A percentile compares a stretch with the other conserved stretches of the same genome.
Evolutionary conservation across 2,797 vertebrate genomes (phyloP).

Genomic region (Todus mexicanus): DNA sequence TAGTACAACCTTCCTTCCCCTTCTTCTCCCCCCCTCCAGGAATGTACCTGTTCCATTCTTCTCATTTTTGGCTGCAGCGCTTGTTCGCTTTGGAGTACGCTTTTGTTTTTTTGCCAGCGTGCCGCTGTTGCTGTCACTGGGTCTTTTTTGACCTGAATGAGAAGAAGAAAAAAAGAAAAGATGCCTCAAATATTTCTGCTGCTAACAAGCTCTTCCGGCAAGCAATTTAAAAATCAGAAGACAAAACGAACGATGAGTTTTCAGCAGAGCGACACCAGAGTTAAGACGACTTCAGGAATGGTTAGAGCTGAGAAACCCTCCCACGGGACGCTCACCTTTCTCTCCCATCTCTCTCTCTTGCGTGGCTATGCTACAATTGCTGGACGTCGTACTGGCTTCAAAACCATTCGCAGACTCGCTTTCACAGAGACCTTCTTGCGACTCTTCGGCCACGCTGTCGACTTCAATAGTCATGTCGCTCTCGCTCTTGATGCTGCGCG

Average conservation of each 20-base stretch:
- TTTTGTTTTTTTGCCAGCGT: conserved; percentile 91
- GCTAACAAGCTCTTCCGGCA: neutral
- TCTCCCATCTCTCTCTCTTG: conserved; percentile 84
- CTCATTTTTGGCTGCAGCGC: conserved; percentile 81
- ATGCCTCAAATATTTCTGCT: neutral
- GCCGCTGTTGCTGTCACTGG: conserved; percentile 81
- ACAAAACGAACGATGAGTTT: neutral
- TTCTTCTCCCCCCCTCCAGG: too few species aligned
- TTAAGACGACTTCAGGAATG: neutral
- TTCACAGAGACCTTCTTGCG: conserved; percentile 83
- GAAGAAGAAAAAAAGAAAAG: neutral
- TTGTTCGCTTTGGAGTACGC: conserved; percentile 89
- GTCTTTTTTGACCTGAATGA: conserved; percentile 86
- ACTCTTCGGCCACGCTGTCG: conserved; percentile 80
- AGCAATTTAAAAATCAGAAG: neutral
- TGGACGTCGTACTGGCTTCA: conserved; percentile 81
- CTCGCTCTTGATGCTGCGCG: conserved; percentile 79
- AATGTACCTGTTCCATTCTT: conserved; percentile 91
- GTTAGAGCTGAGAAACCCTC: neutral
- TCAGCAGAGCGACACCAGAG: neutral
- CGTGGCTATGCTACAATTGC: conserved; percentile 78
- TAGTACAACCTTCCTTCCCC: neutral
- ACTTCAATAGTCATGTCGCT: conserved; percentile 84
- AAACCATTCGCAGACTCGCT: conserved; percentile 82
- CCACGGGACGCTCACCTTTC: conserved; percentile 77